Percentiles rank a stretch among this genome's conserved stretches.
These are phyloP conservation scores for Sylvia atricapilla DNA, from an alignment of 2,113 vertebrate species.

Conservation along the genomic window DNA sequence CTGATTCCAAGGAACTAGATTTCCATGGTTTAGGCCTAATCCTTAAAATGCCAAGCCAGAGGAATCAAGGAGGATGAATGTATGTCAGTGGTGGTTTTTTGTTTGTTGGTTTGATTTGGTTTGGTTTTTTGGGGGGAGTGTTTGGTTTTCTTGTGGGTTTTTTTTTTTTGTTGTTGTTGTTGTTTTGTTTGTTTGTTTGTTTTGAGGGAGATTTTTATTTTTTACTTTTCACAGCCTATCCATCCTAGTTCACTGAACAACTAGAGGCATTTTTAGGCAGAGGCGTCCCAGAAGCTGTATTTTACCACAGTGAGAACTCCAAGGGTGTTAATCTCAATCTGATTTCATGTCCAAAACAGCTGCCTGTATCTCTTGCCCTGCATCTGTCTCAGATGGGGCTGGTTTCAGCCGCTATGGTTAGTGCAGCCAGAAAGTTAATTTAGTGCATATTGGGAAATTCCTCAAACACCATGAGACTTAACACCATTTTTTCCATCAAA, in stretches of 20 bases:
- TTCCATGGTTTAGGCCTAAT: not conserved
- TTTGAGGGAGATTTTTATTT: not conserved
- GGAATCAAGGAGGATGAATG: not conserved
- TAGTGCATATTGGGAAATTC: constrained; percentile 80
- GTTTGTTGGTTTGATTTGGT: no score
- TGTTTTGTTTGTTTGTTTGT: not conserved
- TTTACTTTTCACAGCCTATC: not conserved
- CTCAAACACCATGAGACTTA: constrained; percentile 78
- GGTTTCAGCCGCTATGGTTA: constrained; percentile 59
- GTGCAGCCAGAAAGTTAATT: constrained; percentile 74
- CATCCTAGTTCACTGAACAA: not conserved
- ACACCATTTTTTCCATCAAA: constrained; percentile 75
- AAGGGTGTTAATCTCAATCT: constrained; percentile 72
- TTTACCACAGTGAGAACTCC: not conserved
- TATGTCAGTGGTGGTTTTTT: not conserved
- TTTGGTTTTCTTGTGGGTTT: not conserved
- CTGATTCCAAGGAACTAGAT: not conserved
- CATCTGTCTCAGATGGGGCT: constrained; percentile 67
- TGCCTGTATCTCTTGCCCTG: constrained; percentile 75
- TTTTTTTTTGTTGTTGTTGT: no score
- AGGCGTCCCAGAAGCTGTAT: not conserved
- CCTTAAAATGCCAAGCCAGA: not conserved
- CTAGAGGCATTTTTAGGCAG: not conserved
- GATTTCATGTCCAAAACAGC: constrained; percentile 75
- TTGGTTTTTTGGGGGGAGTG: not conserved